Evolutionary conservation across 37 sponge, comb jelly and placozoan species (phyloP).

Genomic region (Aplysina aerophoba): DNA sequence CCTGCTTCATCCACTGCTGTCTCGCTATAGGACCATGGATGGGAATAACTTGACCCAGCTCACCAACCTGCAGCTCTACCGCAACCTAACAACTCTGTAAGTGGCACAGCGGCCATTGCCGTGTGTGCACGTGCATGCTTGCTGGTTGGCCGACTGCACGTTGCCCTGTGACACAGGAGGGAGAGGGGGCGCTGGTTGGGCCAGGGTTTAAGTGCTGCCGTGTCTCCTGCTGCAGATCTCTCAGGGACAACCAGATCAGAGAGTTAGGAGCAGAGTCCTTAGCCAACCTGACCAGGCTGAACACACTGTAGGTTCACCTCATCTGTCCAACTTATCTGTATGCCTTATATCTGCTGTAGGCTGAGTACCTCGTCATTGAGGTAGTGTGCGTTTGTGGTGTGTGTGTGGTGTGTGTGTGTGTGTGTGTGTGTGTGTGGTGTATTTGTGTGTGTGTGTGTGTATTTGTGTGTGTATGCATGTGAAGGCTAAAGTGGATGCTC

Average conservation of each 20-base stretch:
- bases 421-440: slow-evolving; percentile 37
- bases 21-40: slow-evolving; percentile 13
- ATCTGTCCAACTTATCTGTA: background rate
- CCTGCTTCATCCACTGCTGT: background rate
- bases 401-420: background rate
- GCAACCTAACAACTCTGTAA: slow-evolving; percentile 23
- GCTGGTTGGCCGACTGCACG: no score
- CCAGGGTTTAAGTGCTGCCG: background rate
- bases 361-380: no score
- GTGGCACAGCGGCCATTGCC: background rate
- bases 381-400: no score
- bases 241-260: slow-evolving; percentile 49
- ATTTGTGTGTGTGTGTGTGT: slow-evolving; percentile 28
- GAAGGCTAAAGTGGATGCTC: background rate
- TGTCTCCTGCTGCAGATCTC: slow-evolving; percentile 16
- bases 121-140: background rate
- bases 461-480: slow-evolving; percentile 17
- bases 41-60: background rate
- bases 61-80: slow-evolving; percentile 25
- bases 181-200: no score
- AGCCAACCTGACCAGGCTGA: slow-evolving; percentile 47
- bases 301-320: background rate
- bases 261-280: slow-evolving; percentile 30
- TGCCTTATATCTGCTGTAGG: no score
- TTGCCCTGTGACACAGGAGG: no score